Base-by-base conservation (phyloP, 2,888 invertebrate genomes). In the Lepidocyrtoides sp. region DNA sequence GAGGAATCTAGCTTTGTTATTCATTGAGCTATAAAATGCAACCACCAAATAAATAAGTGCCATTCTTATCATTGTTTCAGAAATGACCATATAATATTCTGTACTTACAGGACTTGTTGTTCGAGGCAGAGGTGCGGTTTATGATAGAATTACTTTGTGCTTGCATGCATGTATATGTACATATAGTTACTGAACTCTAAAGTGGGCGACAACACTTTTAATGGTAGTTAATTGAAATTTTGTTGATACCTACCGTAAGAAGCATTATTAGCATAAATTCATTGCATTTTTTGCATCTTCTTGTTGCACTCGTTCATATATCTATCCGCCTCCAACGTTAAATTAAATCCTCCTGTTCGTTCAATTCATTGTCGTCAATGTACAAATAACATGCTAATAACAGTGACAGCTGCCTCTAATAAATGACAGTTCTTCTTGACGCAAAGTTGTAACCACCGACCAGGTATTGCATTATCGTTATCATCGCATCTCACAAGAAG, bases 1-100 rank as follows among this genome's bases (percentile, higher is more conserved):
- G 54, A 69, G 48, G 29, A 29, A 69, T 57, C 32, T 5, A 69
- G 23, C 32, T 51, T 69, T 26, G 54, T 51, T 51, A 51, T 51
- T 32, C 48, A 82, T 82, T 32, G 36, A 66, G 8, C 63, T 17
- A 66, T 48, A 48, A 48, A 77, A 48, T 29, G 77, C n/a, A 48
- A 10, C 7, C 0, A 77, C 23, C 4, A 48, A 48, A 23, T 48
- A 77, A 29, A 4, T 51, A 77, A 17, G 8, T 69, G 32, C 32
- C 1, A n/a, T 10, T 63, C n/a, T 14, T 60, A 29, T 29, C 29
- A 32, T 10, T 2, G 26, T 63, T 57, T 57, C 57, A 57, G 48
- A n/a, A 12, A 20, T 57, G 14, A 48, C 44, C 12, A 14, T n/a
- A 14, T 51, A 51, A n/a, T n/a, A n/a, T n/a, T n/a, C n/a, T n/a